Evolutionary conservation across 2,113 vertebrate genomes (phyloP).

Genomic region (Elephantulus edwardii): DNA sequence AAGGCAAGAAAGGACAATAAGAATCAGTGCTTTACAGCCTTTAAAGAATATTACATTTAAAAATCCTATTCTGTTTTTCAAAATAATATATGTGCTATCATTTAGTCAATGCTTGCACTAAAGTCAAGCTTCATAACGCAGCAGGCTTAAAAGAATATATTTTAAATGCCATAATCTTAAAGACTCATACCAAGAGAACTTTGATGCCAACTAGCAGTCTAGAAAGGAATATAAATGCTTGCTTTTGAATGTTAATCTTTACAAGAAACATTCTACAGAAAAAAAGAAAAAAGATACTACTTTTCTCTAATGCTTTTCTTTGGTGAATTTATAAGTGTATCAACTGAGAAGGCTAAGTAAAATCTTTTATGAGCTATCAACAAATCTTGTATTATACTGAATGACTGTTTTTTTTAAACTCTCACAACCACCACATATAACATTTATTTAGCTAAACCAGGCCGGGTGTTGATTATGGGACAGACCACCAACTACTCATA

Average conservation of each 20-base stretch:
- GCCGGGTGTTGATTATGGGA: too few relatives aligned
- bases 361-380: not conserved
- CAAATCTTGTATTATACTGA: conserved; percentile 12
- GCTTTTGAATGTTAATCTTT: conserved; percentile 7
- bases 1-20: not conserved
- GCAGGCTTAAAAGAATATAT: not conserved
- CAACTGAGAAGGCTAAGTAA: conserved; percentile 2
- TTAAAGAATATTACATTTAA: not conserved
- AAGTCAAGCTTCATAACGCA: not conserved
- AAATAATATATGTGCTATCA: not conserved
- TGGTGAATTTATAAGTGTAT: not conserved
- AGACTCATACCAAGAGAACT: conserved; percentile 18
- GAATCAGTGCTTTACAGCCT: not conserved
- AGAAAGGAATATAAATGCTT: not conserved
- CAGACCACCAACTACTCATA: too few relatives aligned
- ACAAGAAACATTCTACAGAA: not conserved
- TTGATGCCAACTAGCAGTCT: not conserved
- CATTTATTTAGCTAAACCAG: too few relatives aligned
- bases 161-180: conserved; percentile 30
- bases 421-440: not conserved
- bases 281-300: not conserved
- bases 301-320: conserved; percentile 10
- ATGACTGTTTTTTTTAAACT: not conserved
- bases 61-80: not conserved
- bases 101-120: not conserved